Conservation (phyloP, 2,797 vertebrate species). For the Gymnothorax javanicus region DNA sequence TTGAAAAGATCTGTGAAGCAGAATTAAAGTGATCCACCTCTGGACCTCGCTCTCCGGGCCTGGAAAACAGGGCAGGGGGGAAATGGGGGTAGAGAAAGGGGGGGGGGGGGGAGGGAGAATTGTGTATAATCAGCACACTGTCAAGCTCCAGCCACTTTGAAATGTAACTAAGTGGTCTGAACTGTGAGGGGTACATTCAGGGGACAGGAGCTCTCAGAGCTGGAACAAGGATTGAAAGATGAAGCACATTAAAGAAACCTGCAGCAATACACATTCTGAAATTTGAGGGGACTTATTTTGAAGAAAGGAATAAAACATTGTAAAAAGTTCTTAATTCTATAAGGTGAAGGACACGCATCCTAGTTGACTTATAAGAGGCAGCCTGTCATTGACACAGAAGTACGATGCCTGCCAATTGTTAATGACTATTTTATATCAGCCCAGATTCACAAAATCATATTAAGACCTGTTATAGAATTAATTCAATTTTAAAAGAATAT, state of each 20-base stretch:
- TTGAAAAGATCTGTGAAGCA: slow-evolving; percentile 81
- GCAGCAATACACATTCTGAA: no score
- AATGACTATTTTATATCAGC: no score
- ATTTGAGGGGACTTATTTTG: no score
- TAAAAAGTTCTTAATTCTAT: no score
- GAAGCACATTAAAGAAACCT: not conserved
- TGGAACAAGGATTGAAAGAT: not conserved
- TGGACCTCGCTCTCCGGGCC: slow-evolving; percentile 52
- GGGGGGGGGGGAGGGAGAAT: slow-evolving; percentile 59
- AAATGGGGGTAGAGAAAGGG: slow-evolving; percentile 39
- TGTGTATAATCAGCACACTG: slow-evolving; percentile 69
- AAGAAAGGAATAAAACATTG: no score
- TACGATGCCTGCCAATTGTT: no score
- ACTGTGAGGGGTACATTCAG: slow-evolving; percentile 49
- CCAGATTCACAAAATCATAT: no score
- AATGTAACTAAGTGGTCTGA: slow-evolving; percentile 71
- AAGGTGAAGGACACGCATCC: no score
- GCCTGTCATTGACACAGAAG: no score
- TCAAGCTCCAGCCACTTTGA: slow-evolving; percentile 70
- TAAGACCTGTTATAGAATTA: no score
- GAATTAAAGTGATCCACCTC: slow-evolving; percentile 84
- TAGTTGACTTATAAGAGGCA: no score
- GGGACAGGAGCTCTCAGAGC: not conserved
- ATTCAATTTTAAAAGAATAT: no score
- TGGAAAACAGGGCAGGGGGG: slow-evolving; percentile 48